Evolutionary conservation across 2,113 vertebrate species (phyloP).

Genomic region (Calidris pugnax): DNA sequence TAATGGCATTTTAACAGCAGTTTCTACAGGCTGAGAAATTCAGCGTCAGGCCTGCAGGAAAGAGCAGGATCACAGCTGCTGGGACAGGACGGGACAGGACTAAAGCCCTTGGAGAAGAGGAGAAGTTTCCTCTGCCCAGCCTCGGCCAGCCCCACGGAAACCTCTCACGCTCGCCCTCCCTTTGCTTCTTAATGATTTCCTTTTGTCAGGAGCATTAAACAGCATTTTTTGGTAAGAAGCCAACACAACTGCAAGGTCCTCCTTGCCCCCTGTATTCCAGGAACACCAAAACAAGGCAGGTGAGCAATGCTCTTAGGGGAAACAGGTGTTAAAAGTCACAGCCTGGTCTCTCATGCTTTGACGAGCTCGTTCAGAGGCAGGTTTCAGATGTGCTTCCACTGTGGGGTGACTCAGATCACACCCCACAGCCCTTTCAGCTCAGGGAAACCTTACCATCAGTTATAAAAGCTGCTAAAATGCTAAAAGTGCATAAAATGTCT

Average conservation of each 20-base stretch:
- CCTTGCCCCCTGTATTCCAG: fast-evolving
- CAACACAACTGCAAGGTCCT: neutral
- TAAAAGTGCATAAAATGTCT: neutral
- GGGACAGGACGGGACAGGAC: neutral
- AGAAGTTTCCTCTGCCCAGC: no score
- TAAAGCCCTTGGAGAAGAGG: neutral
- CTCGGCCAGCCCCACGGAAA: fast-evolving
- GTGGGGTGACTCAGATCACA: neutral
- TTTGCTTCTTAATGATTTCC: neutral
- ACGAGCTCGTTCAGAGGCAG: neutral
- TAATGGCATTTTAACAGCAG: neutral
- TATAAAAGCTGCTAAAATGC: neutral
- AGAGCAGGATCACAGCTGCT: neutral
- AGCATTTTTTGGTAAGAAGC: fast-evolving
- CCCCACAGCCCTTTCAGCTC: neutral
- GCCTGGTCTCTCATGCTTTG: neutral
- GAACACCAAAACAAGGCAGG: fast-evolving
- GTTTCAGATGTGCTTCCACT: neutral
- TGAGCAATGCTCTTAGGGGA: neutral
- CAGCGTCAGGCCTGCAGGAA: neutral
- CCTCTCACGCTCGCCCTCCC: neutral
- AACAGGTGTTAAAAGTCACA: neutral
- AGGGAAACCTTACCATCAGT: neutral
- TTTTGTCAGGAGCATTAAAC: neutral
- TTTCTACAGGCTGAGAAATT: neutral